A percentile compares a stretch with the other conserved stretches of the same genome.
phyloP scores from a whole-genome alignment of 2,113 vertebrate genomes.

The Cephalopterus ornatus region DNA sequence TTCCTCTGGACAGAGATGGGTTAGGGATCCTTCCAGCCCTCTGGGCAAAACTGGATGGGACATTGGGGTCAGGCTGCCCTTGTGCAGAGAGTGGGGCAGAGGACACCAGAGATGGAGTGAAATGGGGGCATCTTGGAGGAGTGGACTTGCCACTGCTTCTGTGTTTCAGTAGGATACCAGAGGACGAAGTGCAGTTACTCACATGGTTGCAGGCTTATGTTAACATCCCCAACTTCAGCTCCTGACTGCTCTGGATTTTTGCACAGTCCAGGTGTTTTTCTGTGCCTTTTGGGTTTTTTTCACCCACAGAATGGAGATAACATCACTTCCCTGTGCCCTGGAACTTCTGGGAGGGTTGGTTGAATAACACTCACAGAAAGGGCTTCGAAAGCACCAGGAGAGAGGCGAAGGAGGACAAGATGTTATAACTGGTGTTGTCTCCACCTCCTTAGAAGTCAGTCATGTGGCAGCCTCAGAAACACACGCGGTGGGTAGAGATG shows the following conservation, averaged over 20 bases:
- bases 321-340: background rate
- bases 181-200: background rate
- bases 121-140: background rate
- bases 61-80: background rate
- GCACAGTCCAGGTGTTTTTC: background rate
- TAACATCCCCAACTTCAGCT: background rate
- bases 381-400: background rate
- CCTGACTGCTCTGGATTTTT: background rate
- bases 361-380: background rate
- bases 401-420: conserved; percentile 18
- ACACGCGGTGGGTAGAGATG: background rate
- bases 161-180: background rate
- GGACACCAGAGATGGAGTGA: background rate
- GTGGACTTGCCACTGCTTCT: background rate
- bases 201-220: background rate
- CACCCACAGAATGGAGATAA: background rate
- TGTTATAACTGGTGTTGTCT: background rate
- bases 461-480: background rate
- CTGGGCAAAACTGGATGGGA: background rate
- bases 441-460: background rate
- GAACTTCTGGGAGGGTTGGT: background rate
- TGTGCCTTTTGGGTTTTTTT: background rate
- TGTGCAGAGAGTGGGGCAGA: fast-evolving
- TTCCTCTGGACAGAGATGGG: background rate
- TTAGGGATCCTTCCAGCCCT: background rate